These are phyloP conservation scores for Anas platyrhynchos DNA, from an alignment of 2,113 vertebrate species.

Conservation along the genomic window DNA sequence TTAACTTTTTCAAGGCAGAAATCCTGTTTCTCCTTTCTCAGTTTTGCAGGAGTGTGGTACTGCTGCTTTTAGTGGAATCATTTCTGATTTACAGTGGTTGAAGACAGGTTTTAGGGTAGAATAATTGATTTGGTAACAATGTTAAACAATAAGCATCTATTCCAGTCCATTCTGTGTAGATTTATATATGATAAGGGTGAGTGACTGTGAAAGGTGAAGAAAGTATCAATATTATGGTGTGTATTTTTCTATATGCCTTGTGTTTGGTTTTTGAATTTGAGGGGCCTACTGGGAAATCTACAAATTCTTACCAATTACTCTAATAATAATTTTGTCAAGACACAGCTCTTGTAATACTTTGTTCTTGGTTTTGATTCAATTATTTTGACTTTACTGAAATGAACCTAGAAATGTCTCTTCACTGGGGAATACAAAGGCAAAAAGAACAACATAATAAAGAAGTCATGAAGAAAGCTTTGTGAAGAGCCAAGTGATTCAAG, in stretches of 20 bases:
- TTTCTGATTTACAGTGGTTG: neutral
- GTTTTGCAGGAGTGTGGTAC: neutral
- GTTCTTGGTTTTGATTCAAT: constrained; percentile 66
- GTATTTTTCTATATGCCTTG: constrained; percentile 5
- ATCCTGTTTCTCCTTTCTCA: neutral
- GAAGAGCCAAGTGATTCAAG: constrained; percentile 66
- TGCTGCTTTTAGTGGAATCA: neutral
- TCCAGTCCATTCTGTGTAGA: neutral
- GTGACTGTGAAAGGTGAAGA: constrained; percentile 4
- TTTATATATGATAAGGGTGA: constrained; percentile 28
- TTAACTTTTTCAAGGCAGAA: neutral
- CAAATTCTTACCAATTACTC: constrained; percentile 66
- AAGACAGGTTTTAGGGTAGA: constrained; percentile 9
- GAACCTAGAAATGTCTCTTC: constrained; percentile 66
- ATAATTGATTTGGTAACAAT: constrained; percentile 9
- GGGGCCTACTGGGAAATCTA: constrained; percentile 52
- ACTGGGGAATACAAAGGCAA: constrained; percentile 47
- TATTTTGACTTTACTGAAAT: constrained; percentile 76
- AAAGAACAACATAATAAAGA: constrained; percentile 54
- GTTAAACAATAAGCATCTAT: constrained; percentile 18
- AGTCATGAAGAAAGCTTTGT: constrained; percentile 42
- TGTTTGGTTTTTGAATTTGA: constrained; percentile 37
- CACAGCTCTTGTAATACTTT: constrained; percentile 24
- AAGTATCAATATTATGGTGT: constrained; percentile 17
- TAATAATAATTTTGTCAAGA: constrained; percentile 61